Conservation (phyloP, 2,797 vertebrate species). For the Falco concolor region DNA sequence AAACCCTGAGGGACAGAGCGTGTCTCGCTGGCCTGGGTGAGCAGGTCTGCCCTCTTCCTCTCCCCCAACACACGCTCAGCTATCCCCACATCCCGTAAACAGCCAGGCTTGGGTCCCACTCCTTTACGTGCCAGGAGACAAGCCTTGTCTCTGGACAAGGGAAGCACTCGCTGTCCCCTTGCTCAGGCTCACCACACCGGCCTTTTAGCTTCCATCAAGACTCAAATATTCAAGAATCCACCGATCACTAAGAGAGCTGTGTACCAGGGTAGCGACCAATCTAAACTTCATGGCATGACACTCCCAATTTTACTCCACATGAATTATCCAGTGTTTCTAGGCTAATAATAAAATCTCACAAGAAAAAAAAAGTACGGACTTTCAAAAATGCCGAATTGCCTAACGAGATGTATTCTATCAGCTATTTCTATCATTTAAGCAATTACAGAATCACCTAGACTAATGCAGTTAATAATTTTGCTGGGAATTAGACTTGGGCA, state of each 20-base stretch:
- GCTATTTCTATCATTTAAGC: background rate
- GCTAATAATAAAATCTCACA: background rate
- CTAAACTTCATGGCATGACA: background rate
- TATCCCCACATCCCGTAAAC: background rate
- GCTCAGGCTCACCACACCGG: accelerated
- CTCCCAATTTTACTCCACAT: background rate
- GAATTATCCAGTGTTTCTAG: background rate
- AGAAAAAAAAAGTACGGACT: background rate
- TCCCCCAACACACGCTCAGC: accelerated
- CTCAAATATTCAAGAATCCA: background rate
- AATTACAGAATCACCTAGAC: background rate
- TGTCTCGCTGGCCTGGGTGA: background rate
- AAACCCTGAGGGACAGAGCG: accelerated
- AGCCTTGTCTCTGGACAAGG: background rate
- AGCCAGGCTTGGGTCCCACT: background rate
- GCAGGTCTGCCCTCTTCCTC: background rate
- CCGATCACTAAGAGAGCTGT: background rate
- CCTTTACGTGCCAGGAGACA: background rate
- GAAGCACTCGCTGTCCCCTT: accelerated
- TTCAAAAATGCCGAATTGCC: background rate
- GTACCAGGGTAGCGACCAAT: background rate
- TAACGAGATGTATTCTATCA: background rate
- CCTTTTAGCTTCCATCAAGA: background rate
- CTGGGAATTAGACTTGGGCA: background rate
- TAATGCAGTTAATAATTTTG: background rate